Base-by-base conservation (phyloP, 64 coral and sea anemone species). In the Catalaphyllia jardinei region DNA sequence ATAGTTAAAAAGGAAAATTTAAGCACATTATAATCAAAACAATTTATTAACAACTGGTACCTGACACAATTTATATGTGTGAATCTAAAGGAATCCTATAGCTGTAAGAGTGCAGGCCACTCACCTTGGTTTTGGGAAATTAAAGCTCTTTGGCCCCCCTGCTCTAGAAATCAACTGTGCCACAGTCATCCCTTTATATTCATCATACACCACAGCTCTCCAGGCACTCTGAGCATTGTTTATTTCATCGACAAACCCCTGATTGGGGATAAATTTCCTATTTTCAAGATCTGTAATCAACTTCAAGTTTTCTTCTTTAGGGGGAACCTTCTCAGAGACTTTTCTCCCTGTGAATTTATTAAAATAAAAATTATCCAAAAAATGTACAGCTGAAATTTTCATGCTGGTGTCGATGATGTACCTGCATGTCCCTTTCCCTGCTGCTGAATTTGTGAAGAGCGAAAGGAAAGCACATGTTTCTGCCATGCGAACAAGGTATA, bases 121-220 rank as follows among this genome's bases (percentile, higher is more conserved):
- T 17, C 31, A 93, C 92, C 87, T 93, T 52, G 92, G 33, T 74
- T 84, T 75, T 2, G 92, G 92, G 85, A 50, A 82, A 35, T 62
- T 72, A 69, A 93, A 77, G 12, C 30, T 64, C 24, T 60, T 73
- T 25, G 80, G 85, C 64, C 89, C 89, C 55, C 94, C 94, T 49
- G 94, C 84, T 46, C 86, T 84, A 24, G 17, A 69, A 78, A 92
- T 92, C 29, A 95, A 42, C 60, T 95, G 83, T 67, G 83, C 78
- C 75, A 95, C 24, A 60, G 86, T 95, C 85, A 92, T 88, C 79
- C 76, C 52, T 60, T 60, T 88, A 55, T 95, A 95, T n/a, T 92
- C 72, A 29, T 83, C 89, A 92, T 95, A 95, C 31, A 88, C 72
- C 19, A 31, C 84, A 61, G 89, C 83, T 82, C 76, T 88, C 94